Conservation (phyloP, 37 sponge, comb jelly and placozoan species). For the Corticium candelabrum region DNA sequence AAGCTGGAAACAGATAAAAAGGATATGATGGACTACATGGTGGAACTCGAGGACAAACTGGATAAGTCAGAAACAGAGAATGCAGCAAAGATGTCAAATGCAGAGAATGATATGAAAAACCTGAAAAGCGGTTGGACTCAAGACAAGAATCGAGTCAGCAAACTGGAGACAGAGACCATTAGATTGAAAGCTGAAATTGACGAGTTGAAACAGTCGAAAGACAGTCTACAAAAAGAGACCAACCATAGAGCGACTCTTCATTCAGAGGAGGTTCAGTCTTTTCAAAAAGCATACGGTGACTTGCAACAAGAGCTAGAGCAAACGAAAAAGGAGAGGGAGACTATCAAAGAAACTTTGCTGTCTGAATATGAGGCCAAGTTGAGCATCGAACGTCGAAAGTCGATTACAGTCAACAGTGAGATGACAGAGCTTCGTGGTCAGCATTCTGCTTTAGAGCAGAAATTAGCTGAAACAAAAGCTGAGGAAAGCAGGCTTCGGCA, state of each 20-base stretch:
- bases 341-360: background rate
- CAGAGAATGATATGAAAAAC: background rate
- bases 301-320: background rate
- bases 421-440: no score
- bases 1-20: background rate
- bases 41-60: background rate
- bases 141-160: background rate
- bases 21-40: background rate
- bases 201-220: background rate
- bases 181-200: background rate
- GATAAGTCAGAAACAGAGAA: background rate
- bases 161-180: background rate
- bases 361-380: background rate
- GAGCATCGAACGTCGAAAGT: background rate
- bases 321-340: background rate
- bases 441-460: no score
- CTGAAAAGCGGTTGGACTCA: background rate
- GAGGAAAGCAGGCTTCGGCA: no score
- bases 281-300: background rate
- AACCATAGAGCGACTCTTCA: background rate
- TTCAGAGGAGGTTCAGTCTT: background rate
- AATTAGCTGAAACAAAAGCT: no score
- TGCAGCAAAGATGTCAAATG: background rate
- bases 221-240: background rate
- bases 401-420: background rate